Evolutionary conservation across 2,888 invertebrate species (phyloP).

Genomic region (Hyposoter dolosus): DNA sequence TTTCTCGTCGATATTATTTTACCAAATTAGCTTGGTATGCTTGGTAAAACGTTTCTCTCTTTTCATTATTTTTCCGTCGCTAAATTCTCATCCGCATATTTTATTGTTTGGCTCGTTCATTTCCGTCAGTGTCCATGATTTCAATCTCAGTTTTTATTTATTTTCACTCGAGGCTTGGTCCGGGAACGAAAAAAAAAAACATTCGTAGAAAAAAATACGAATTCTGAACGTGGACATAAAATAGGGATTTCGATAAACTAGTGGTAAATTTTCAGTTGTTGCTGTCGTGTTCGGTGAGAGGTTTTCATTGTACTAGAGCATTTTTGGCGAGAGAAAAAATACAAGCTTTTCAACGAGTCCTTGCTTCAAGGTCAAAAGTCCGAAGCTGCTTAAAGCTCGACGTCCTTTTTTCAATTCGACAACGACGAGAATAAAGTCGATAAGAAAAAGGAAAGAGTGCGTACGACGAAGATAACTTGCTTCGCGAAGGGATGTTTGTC

Average conservation of each 20-base stretch:
- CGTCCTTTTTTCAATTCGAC: neutral
- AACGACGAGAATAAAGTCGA: neutral
- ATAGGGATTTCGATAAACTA: neutral
- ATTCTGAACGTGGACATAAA: neutral
- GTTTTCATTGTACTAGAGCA: neutral
- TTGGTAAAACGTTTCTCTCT: constrained; percentile 41
- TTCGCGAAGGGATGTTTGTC: neutral
- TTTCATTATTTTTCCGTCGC: constrained; percentile 4
- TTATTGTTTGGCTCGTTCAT: neutral
- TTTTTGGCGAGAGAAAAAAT: neutral
- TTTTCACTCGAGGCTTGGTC: constrained; percentile 1
- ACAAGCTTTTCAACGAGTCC: neutral
- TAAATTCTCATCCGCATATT: neutral
- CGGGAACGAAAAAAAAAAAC: constrained; percentile 20
- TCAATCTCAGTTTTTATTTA: neutral
- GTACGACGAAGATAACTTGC: neutral
- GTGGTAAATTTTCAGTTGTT: constrained; percentile 1
- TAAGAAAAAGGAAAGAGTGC: neutral
- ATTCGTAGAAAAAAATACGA: neutral
- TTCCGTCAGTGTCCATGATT: constrained; percentile 10
- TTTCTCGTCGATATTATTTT: constrained; percentile 80
- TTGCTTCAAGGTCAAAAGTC: neutral
- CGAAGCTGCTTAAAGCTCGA: neutral
- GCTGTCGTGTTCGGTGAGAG: constrained; percentile 16
- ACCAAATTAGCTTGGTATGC: constrained; percentile 73